Evolutionary conservation across 2,888 invertebrate genomes (phyloP).

Genomic region (Clostera curtula): DNA sequence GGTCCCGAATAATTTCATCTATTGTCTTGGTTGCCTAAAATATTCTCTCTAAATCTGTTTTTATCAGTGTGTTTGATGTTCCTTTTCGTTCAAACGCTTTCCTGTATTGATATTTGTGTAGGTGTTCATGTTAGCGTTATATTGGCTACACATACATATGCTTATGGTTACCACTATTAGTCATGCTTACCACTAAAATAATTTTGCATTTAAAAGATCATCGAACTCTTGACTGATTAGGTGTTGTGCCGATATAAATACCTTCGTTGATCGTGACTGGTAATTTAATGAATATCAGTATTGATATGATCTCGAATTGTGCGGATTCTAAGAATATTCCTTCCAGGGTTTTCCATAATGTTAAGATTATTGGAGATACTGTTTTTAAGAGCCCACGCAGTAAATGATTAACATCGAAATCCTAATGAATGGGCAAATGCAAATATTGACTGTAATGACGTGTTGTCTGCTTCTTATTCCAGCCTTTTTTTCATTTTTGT

Average conservation of each 20-base stretch:
- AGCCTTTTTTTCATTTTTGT: no score
- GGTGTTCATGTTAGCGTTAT: slow-evolving; percentile 30
- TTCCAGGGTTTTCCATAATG: background rate
- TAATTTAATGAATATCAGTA: slow-evolving; percentile 9
- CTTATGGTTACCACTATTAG: slow-evolving; percentile 37
- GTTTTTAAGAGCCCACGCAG: background rate
- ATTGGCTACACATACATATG: slow-evolving; percentile 22
- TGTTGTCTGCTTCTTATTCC: no score
- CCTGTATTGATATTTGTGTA: slow-evolving; percentile 26
- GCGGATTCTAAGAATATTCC: background rate
- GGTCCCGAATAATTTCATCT: no score
- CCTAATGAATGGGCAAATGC: background rate
- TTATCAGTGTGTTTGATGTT: no score
- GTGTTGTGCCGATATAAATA: slow-evolving; percentile 10
- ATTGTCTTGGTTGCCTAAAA: no score
- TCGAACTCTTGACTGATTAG: slow-evolving; percentile 28
- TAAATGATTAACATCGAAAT: background rate
- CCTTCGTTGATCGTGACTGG: slow-evolving; percentile 22
- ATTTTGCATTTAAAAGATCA: slow-evolving; percentile 27
- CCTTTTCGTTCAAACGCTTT: slow-evolving; percentile 10
- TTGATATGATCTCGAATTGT: slow-evolving; percentile 4
- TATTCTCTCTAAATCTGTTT: no score
- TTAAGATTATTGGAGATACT: background rate
- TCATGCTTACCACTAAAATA: slow-evolving; percentile 42
- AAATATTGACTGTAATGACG: background rate